Evolutionary conservation across 2,797 vertebrate species (phyloP).

Genomic region (Sebastes diploproa): DNA sequence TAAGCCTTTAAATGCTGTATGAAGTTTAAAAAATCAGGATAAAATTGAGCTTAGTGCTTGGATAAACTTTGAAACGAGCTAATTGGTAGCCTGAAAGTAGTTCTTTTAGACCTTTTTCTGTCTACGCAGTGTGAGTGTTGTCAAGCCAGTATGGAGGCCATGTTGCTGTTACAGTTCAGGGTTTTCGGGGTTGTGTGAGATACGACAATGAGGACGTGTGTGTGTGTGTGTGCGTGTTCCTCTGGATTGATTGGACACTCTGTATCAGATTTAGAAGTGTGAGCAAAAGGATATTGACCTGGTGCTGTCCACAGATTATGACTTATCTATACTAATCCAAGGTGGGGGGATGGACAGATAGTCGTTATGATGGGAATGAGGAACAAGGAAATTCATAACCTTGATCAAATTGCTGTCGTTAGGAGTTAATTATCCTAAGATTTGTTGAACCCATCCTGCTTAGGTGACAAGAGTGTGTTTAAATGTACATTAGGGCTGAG

Average conservation of each 20-base stretch:
- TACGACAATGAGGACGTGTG: background rate
- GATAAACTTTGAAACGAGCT: constrained; percentile 1
- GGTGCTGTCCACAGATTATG: constrained; percentile 69
- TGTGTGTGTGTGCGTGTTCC: background rate
- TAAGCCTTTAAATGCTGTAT: constrained; percentile 2
- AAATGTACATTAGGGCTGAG: no score
- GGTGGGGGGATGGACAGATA: constrained; percentile 41
- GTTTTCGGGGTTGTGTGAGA: background rate
- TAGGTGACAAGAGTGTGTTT: background rate
- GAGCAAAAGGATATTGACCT: constrained; percentile 60
- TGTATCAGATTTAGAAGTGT: constrained; percentile 50
- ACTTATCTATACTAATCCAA: constrained; percentile 73
- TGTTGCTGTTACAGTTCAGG: background rate
- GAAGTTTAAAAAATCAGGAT: constrained; percentile 18
- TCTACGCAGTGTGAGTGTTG: background rate
- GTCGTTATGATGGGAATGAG: background rate
- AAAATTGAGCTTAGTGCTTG: background rate
- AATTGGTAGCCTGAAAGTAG: constrained; percentile 2
- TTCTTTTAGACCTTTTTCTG: background rate
- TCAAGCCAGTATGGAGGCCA: background rate
- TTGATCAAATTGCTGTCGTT: background rate
- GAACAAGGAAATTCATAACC: background rate
- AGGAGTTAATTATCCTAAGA: background rate
- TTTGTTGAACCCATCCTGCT: background rate
- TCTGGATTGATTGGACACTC: constrained; percentile 32